Percentiles rank a stretch among this genome's conserved stretches.
These are phyloP conservation scores for Melieria crassipennis DNA, from an alignment of 2,888 invertebrate species.

Conservation along the genomic window DNA sequence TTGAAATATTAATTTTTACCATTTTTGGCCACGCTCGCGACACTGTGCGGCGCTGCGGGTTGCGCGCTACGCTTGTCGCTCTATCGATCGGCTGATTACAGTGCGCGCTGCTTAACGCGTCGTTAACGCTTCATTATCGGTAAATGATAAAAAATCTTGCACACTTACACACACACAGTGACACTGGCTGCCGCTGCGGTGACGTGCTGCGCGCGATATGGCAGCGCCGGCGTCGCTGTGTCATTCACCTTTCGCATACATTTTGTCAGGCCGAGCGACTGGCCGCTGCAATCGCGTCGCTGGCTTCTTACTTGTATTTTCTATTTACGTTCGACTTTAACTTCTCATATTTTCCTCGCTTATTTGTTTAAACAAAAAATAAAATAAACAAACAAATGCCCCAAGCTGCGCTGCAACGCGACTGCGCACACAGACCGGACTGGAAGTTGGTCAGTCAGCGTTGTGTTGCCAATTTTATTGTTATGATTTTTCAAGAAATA, in stretches of 20 bases:
- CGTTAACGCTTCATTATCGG: conserved; percentile 13
- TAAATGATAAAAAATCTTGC: no score
- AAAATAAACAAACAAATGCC: conserved; percentile 31
- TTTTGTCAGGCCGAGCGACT: neutral
- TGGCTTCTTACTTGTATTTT: conserved; percentile 20
- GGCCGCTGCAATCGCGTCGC: neutral
- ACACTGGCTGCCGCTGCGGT: neutral
- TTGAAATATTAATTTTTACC: no score
- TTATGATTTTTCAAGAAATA: no score
- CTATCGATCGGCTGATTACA: neutral
- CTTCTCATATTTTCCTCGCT: conserved; percentile 16
- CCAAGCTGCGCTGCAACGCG: no score
- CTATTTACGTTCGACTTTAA: conserved; percentile 13
- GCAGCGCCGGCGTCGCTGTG: neutral
- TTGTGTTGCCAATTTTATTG: no score
- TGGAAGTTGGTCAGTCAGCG: no score
- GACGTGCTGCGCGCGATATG: neutral
- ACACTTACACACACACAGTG: neutral
- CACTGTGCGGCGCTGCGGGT: neutral
- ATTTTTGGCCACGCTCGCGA: no score
- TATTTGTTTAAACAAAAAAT: conserved; percentile 36
- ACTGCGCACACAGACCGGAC: no score
- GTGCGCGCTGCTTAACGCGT: conserved; percentile 10
- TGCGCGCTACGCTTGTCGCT: neutral
- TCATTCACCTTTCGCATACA: conserved; percentile 16